Evolutionary conservation across 2,113 vertebrate species (phyloP).

Genomic region (Riparia riparia): DNA sequence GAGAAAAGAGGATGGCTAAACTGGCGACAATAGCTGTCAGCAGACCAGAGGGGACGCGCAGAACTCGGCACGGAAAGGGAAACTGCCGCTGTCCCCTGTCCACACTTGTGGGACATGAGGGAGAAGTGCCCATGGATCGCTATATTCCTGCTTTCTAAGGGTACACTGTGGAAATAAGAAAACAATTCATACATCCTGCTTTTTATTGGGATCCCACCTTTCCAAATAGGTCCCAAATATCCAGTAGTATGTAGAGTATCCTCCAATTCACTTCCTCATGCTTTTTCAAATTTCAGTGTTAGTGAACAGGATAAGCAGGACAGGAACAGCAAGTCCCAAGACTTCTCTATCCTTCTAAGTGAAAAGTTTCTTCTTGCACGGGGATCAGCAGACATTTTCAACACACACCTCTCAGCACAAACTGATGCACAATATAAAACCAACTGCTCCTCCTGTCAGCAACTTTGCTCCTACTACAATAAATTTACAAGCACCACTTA

Average conservation of each 20-base stretch:
- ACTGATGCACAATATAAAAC: background rate
- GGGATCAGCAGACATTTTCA: background rate
- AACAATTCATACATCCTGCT: background rate
- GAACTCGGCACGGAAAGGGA: background rate
- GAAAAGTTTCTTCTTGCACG: background rate
- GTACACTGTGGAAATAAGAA: background rate
- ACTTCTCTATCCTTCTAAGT: background rate
- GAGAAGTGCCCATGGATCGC: background rate
- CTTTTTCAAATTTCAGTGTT: background rate
- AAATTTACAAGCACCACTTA: background rate
- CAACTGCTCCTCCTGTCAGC: background rate
- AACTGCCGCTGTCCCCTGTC: background rate
- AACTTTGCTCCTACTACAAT: background rate
- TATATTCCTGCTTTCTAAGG: background rate
- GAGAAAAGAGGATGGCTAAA: background rate
- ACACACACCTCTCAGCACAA: background rate
- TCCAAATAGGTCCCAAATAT: background rate
- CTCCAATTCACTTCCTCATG: background rate
- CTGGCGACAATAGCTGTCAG: background rate
- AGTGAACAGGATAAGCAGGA: background rate
- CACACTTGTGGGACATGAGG: accelerated
- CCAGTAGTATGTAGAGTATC: background rate
- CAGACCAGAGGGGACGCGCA: background rate
- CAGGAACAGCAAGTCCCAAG: background rate
- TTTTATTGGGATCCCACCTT: background rate